phyloP scores from a whole-genome alignment of 2,113 vertebrate species.

The Pterophyllum scalare region DNA sequence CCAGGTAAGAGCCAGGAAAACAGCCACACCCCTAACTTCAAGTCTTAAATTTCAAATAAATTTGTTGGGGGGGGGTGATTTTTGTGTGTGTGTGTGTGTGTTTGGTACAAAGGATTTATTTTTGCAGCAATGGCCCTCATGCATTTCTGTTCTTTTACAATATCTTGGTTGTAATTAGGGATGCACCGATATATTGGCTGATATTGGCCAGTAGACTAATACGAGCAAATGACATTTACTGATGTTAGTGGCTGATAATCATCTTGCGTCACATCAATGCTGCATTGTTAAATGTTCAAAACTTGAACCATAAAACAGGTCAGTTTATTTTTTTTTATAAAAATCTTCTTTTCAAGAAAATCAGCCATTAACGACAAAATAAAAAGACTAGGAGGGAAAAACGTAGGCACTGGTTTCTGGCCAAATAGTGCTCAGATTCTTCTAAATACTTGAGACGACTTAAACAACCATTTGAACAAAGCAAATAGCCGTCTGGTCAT shows the following conservation, averaged over 20 bases:
- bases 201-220: too few relatives aligned
- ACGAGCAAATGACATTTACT: background rate
- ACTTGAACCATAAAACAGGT: background rate
- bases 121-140: background rate
- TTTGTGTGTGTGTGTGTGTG: background rate
- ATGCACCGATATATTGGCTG: background rate
- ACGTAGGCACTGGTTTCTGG: background rate
- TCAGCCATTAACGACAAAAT: background rate
- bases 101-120: background rate
- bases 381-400: background rate
- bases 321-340: background rate
- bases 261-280: background rate
- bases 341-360: background rate
- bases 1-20: background rate
- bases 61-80: too few relatives aligned
- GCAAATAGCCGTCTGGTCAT: background rate
- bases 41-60: background rate
- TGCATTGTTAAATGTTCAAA: background rate
- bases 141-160: background rate
- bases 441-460: too few relatives aligned
- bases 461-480: background rate
- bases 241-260: background rate
- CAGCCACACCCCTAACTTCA: background rate
- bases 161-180: background rate
- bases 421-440: background rate